Evolutionary conservation across 2,113 vertebrate genomes (phyloP).

Genomic region (Myrmophylax atrothorax): DNA sequence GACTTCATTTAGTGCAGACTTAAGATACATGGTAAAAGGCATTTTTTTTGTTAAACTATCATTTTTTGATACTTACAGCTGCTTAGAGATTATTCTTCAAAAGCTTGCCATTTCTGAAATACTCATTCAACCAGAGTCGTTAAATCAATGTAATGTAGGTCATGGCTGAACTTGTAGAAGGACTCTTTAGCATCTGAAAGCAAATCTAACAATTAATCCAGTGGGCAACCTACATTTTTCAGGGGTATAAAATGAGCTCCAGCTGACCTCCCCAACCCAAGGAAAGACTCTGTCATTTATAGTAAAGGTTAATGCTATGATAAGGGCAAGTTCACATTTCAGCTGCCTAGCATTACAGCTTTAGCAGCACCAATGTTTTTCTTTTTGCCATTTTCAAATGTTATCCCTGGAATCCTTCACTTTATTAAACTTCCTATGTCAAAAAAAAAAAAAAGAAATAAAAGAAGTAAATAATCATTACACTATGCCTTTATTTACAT

Average conservation of each 20-base stretch:
- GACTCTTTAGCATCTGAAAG: background rate
- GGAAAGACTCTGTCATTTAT: background rate
- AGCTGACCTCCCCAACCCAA: background rate
- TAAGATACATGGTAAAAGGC: background rate
- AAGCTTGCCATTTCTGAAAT: background rate
- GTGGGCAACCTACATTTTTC: background rate
- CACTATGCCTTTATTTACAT: background rate
- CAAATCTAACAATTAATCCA: background rate
- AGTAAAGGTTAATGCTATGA: slow-evolving; percentile 1
- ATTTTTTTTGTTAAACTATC: background rate
- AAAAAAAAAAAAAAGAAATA: background rate
- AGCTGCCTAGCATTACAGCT: background rate
- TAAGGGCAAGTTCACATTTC: slow-evolving; percentile 33
- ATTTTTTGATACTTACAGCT: background rate
- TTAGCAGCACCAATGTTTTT: background rate
- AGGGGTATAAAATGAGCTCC: background rate
- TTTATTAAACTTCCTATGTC: background rate
- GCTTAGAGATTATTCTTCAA: background rate
- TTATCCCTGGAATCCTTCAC: background rate
- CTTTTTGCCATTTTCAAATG: background rate
- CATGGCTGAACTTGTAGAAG: background rate
- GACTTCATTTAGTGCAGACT: background rate
- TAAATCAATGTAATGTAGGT: background rate
- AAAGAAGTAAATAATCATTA: background rate
- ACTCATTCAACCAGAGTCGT: background rate